Evolutionary conservation across 2,888 invertebrate genomes (phyloP), one percentile per base, ranked within the genome.

Genomic region (Leptogaster cylindrica): DNA sequence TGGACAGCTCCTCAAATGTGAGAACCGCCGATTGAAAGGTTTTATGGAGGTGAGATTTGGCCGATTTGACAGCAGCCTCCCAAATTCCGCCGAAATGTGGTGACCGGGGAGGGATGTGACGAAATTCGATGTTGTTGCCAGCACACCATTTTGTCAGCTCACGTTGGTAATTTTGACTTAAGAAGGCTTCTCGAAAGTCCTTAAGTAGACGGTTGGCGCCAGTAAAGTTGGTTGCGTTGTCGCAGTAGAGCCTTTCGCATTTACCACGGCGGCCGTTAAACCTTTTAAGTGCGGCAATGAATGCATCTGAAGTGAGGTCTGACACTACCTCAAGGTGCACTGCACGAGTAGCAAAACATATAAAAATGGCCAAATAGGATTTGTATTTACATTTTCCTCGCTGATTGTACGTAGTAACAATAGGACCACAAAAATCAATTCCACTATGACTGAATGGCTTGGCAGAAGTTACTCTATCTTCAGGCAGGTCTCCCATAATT

Each of bases 401-500:
- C n/a, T 55, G 14, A 7, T 25, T 51, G 7, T 66, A 63, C 39
- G 70, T 72, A 8, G 71, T 71, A 2, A 44, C 23, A 31, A 71
- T 65, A 12, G 70, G 70, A 16, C 71, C 70, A 18, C 68, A 70
- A 25, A 68, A 71, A 58, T 73, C 73, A 2, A 73, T 65, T 2
- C 73, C 72, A 12, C 64, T 69, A 46, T 67, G 58, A 6, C 51
- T 52, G 33, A 73, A 72, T 18, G 71, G 71, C 8, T 41, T 23
- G 7, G 58, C 27, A 1, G 44, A 41, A n/a, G 63, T 52, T 7
- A 72, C n/a, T 3, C 70, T 65, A 16, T 68, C 70, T 7, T 27
- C 14, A 6, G 55, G 70, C 2, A 68, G 55, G 50, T 68, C 31
- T 5, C 51, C 65, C 74, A 76, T 75, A 1, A 72, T 66, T 50